Evolutionary conservation across 2,888 invertebrate species (phyloP).

Genomic region (Drepanosiphum platanoidis): DNA sequence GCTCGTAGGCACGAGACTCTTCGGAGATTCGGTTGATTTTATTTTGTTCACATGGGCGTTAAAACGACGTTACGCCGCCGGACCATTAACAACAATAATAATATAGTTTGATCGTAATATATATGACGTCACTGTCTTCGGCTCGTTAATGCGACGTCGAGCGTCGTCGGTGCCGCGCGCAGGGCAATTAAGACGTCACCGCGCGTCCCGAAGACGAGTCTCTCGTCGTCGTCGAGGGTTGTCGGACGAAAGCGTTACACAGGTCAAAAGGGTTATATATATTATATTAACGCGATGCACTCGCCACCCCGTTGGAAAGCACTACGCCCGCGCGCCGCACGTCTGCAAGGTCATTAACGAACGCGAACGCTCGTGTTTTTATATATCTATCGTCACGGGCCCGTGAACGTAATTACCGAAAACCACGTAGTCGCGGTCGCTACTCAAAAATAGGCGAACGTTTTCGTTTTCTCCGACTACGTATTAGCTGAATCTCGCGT

Average conservation of each 20-base stretch:
- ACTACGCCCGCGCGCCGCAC: background rate
- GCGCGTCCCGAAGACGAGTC: background rate
- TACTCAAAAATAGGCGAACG: too few species aligned
- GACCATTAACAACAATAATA: background rate
- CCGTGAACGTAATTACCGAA: too few species aligned
- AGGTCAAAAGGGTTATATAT: constrained; percentile 51
- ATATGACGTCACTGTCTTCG: background rate
- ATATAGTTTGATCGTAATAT: background rate
- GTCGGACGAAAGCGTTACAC: constrained; percentile 14
- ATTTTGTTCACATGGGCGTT: background rate
- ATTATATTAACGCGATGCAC: background rate
- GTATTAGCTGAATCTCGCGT: too few species aligned
- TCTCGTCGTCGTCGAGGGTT: constrained; percentile 25
- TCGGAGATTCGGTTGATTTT: background rate
- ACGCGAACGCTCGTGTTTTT: too few species aligned
- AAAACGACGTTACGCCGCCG: background rate
- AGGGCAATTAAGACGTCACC: constrained; percentile 56
- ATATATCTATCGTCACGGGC: too few species aligned
- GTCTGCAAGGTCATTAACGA: too few species aligned
- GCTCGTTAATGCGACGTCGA: constrained; percentile 7
- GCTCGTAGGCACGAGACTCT: background rate
- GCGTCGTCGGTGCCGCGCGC: background rate
- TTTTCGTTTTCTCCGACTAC: too few species aligned
- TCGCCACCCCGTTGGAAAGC: constrained; percentile 24
- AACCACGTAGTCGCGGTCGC: too few species aligned